Evolutionary conservation across 2,113 vertebrate species (phyloP), one percentile per base, ranked within the genome.

Genomic region (Microtus oregoni): DNA sequence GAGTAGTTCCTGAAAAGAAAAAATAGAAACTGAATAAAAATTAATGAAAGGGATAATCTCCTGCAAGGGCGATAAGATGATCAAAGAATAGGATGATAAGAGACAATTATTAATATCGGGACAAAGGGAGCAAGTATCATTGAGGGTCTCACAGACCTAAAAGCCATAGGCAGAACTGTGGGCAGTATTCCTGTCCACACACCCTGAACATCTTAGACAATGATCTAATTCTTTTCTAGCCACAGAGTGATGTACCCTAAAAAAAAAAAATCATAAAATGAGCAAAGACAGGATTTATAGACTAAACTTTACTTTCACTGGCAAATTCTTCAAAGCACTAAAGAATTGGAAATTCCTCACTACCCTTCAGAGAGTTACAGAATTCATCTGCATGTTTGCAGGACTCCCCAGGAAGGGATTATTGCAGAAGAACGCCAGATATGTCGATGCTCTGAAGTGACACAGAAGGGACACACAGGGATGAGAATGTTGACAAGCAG

Each of bases 331-430:
- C 24, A 41, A 90, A 92, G 92, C n/a, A 58, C 78, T 95, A 77
- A 90, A 92, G 7, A 93, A 92, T 24, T 22, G 89, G 32, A 30
- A 96, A 89, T 92, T 87, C n/a, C 65, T 52, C 17, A 67, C 0
- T 38, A 5, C 55, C 2, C 79, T 83, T 50, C 52, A 87, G 55
- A 92, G 82, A 90, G 81, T 41, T 93, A 73, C 15, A 61, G 76
- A 82, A 50, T 38, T 63, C 55, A 94, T 67, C 32, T 52, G 20
- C 52, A 32, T 75, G 86, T 61, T 67, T 87, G 52, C 35, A 97
- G 82, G 50, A 82, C 85, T 95, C 70, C 85, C 92, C 83, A 88
- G 47, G 77, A 95, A 75, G 35, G 77, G 14, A 88, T 58, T 68
- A 78, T 61, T 52, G 3, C 7, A 61, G 75, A 35, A 17, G 24